These are phyloP conservation scores for Drosophila takahashii DNA, from an alignment of 1,140 invertebrate species.

Conservation along the genomic window DNA sequence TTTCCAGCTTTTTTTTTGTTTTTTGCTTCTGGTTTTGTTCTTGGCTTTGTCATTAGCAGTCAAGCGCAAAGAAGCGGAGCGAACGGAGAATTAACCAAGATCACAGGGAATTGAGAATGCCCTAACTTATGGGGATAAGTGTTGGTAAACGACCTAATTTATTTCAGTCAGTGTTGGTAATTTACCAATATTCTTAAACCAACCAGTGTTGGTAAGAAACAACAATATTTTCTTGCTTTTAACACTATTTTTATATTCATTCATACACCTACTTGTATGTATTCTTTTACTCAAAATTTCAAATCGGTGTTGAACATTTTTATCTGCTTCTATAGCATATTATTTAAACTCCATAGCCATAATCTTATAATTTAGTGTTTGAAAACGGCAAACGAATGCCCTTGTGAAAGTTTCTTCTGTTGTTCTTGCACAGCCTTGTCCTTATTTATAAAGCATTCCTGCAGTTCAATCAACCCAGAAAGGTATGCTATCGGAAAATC, in stretches of 20 bases:
- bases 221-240: too few relatives aligned
- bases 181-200: not conserved
- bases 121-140: not conserved
- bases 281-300: not conserved
- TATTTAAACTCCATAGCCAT: not conserved
- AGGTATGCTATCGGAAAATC: constrained; percentile 21
- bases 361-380: not conserved
- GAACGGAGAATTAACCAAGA: constrained; percentile 19
- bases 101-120: constrained; percentile 15
- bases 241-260: too few relatives aligned
- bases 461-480: not conserved
- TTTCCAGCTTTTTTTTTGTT: constrained; percentile 18
- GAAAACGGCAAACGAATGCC: not conserved
- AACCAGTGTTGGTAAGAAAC: not conserved
- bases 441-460: not conserved
- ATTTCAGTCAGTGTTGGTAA: too few relatives aligned
- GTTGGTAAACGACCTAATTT: not conserved
- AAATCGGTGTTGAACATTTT: not conserved
- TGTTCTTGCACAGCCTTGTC: not conserved
- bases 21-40: constrained; percentile 34
- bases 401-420: not conserved
- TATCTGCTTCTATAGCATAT: not conserved
- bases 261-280: too few relatives aligned
- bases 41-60: constrained; percentile 66
- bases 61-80: constrained; percentile 35